Percentiles rank a stretch among this genome's conserved stretches.
These are phyloP conservation scores for Drosophila rhopaloa DNA, from an alignment of 1,140 invertebrate species.

Conservation along the genomic window DNA sequence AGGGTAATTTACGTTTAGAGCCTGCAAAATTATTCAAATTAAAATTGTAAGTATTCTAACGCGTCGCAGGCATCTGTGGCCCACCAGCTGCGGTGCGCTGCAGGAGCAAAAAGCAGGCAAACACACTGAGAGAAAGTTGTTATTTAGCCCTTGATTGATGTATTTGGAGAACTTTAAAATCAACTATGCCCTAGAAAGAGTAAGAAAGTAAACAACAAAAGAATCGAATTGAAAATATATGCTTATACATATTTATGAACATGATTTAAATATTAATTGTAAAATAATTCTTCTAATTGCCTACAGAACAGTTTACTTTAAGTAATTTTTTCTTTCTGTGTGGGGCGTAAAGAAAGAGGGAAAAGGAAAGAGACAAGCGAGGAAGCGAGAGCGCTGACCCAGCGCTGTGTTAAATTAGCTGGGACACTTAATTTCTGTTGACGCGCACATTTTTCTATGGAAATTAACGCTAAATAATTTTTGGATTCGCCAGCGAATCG, in stretches of 20 bases:
- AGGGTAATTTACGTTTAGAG: conserved; percentile 82
- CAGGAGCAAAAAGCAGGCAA: conserved; percentile 19
- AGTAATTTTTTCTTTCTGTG: background rate
- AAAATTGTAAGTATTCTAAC: conserved; percentile 83
- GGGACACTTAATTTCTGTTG: conserved; percentile 82
- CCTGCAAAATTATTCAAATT: conserved; percentile 82
- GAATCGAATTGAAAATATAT: too few species aligned
- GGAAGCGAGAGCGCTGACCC: conserved; percentile 42
- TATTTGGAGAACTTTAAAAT: background rate
- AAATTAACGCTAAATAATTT: conserved; percentile 83
- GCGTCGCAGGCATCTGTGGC: conserved; percentile 56
- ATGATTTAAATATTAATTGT: too few species aligned
- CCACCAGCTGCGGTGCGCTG: conserved; percentile 50
- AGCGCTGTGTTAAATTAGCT: conserved; percentile 78
- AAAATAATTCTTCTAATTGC: too few species aligned
- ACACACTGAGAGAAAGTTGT: conserved; percentile 10
- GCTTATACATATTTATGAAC: too few species aligned
- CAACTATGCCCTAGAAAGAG: too few species aligned
- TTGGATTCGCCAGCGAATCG: conserved; percentile 66
- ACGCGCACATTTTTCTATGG: conserved; percentile 82
- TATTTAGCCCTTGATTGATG: background rate
- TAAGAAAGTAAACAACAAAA: too few species aligned
- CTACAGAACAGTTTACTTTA: too few species aligned
- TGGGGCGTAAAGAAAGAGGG: background rate
- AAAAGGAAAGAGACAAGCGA: conserved; percentile 15